Evolutionary conservation across 2,113 vertebrate genomes (phyloP).

Genomic region (Cavia porcellus): DNA sequence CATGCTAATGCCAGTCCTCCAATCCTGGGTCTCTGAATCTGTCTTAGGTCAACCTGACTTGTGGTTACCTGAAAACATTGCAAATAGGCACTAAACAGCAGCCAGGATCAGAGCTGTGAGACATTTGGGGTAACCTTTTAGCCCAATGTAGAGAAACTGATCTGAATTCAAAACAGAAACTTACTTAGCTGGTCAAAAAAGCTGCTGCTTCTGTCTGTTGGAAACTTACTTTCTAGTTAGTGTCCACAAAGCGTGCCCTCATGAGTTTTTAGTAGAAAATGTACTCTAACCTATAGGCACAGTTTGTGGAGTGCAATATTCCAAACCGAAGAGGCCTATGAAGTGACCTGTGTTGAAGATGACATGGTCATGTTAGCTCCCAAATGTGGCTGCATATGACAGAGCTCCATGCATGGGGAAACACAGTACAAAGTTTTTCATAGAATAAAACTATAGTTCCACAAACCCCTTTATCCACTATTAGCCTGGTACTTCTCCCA

Average conservation of each 20-base stretch:
- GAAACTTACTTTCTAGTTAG: neutral
- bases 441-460: neutral
- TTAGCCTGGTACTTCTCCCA: neutral
- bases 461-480: neutral
- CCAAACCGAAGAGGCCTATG: neutral
- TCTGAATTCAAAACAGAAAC: neutral
- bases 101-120: too few relatives aligned
- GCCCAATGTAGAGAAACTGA: neutral
- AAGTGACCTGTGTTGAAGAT: neutral
- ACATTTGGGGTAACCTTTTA: neutral
- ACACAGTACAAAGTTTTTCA: neutral
- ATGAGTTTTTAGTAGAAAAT: too few relatives aligned
- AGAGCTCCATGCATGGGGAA: neutral
- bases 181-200: neutral
- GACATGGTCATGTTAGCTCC: neutral
- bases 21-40: neutral
- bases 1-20: neutral
- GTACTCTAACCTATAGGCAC: neutral
- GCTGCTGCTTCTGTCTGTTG: neutral
- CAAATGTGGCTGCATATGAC: too few relatives aligned
- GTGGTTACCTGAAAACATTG: neutral
- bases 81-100: too few relatives aligned
- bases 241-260: neutral
- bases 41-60: neutral
- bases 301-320: neutral